Evolutionary conservation across 2,797 vertebrate genomes (phyloP).

Genomic region (Phoxinus dragarum): DNA sequence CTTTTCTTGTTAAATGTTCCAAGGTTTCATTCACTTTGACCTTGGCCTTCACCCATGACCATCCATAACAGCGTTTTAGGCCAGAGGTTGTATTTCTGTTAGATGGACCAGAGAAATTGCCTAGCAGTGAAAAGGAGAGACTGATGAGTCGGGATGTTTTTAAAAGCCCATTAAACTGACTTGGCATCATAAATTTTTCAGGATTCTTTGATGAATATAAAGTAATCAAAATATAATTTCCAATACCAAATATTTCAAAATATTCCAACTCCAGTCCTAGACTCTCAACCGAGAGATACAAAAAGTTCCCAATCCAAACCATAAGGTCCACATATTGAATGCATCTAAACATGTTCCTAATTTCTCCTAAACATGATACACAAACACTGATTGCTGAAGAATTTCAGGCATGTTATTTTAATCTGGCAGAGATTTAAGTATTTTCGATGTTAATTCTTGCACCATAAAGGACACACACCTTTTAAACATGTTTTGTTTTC

Average conservation of each 20-base stretch:
- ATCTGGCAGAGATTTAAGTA: conserved; percentile 27
- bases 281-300: not conserved
- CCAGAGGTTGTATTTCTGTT: not conserved
- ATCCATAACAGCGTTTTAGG: not conserved
- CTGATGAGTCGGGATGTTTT: not conserved
- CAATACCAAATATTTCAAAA: conserved; percentile 9
- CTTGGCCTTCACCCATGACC: conserved; percentile 6
- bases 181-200: not conserved
- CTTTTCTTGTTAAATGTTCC: conserved; percentile 24
- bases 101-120: not conserved
- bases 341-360: not conserved
- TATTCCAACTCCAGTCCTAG: not conserved
- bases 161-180: conserved; percentile 5
- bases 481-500: not conserved
- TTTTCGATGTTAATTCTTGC: not conserved
- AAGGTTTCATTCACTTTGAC: not conserved
- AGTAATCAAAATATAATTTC: not conserved
- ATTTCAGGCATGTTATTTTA: not conserved
- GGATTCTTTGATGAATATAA: not conserved
- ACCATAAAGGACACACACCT: not conserved
- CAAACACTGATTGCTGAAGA: conserved; percentile 2
- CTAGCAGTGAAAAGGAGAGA: not conserved
- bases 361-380: not conserved
- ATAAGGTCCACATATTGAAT: not conserved
- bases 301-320: not conserved